These are phyloP conservation scores for Lampropteryx suffumata DNA, from an alignment of 2,888 invertebrate genomes.

Conservation along the genomic window DNA sequence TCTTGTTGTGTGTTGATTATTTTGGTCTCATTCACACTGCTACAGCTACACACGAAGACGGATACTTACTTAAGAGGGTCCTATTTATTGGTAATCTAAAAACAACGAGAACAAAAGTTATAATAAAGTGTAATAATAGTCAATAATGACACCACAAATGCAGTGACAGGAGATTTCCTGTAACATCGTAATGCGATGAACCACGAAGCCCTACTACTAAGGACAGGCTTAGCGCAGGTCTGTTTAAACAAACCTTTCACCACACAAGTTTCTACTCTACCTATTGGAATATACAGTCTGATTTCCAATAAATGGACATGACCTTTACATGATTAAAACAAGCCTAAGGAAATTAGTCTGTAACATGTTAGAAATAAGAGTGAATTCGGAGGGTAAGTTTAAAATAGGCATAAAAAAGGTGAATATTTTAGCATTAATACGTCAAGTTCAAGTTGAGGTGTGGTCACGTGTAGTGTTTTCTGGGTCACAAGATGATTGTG, in stretches of 20 bases:
- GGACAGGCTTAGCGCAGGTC: conserved; percentile 43
- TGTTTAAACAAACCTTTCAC: conserved; percentile 23
- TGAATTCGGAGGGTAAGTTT: not conserved
- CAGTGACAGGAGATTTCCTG: conserved; percentile 43
- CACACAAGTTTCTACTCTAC: conserved; percentile 5
- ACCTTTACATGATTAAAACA: not conserved
- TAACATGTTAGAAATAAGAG: not conserved
- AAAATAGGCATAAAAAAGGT: not conserved
- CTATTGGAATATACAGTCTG: not conserved
- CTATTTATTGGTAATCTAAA: no score
- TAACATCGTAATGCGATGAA: conserved; percentile 68
- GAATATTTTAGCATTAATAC: conserved; percentile 1
- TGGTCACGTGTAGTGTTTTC: no score
- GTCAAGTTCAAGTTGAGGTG: conserved; percentile 7
- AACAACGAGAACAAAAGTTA: no score
- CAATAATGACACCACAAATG: conserved; percentile 11
- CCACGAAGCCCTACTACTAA: conserved; percentile 43
- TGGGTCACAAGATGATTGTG: no score
- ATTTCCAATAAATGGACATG: not conserved
- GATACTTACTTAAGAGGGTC: no score
- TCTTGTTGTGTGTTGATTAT: no score
- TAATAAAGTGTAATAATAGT: no score
- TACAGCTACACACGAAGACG: no score
- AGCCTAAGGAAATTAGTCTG: not conserved
- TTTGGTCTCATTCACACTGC: no score